Base-by-base conservation (phyloP, 2,888 invertebrate species). In the Octonoba sinensis region DNA sequence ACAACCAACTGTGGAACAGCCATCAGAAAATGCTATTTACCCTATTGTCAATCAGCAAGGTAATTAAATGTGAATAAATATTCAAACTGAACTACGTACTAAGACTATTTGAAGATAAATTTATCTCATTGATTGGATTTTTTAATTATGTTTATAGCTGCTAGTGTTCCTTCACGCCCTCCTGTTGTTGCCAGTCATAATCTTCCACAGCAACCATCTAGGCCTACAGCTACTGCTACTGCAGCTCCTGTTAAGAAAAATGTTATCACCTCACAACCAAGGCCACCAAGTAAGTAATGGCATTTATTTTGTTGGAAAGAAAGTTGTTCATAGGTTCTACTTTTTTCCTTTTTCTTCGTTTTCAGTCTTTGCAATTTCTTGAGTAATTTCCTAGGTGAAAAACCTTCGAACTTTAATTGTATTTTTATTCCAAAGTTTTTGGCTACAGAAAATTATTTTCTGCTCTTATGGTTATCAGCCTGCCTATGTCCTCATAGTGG, bases 201-300 rank as follows among this genome's bases (percentile, higher is more conserved):
- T 84, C 79, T 86, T 66, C 86, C 86, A 54, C 86, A 84, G 20
- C 86, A 86, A 65, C 86, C 86, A 18, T 85, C 86, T 36, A 83
- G 86, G 64, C 86, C 86, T 15, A 74, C 85, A 27, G 84, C 86
- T 44, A 85, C 85, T 49, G 86, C 86, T 13, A 85, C 86, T 16
- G 85, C 86, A 16, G 85, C 85, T 49, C 86, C 86, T 47, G 84
- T 85, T 1, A 86, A 85, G 65, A 86, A 86, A 66, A 83, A 70
- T 66, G 81, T 84, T 24, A 74, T 84, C 54, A 69, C 83, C n/a
- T 77, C 83, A 18, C 84, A 84, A 44, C 70, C 85, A 18, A 78
- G 83, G 69, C 84, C 73, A 49, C 69, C 73, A 47, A 73, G 83
- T 83, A 77, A 22, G 67, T 27, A 27, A 13, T 22, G n/a, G 8